These are phyloP conservation scores for Eueides isabella DNA, from an alignment of 1,140 invertebrate genomes.

Conservation along the genomic window DNA sequence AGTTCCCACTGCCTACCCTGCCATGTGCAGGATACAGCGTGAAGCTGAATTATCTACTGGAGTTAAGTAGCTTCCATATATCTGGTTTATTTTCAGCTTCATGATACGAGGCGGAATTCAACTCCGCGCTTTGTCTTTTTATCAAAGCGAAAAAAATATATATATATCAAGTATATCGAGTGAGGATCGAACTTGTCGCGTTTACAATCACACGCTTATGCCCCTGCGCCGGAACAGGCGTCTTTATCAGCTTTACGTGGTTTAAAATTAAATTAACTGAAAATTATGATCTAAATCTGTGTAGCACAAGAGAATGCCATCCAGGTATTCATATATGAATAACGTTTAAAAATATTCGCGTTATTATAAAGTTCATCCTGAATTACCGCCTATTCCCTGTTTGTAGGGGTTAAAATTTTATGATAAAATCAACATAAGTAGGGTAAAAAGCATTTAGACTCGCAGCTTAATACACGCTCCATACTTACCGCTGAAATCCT, in stretches of 20 bases:
- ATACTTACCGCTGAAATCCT: slow-evolving; percentile 24
- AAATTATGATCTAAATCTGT: background rate
- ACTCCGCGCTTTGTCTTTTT: too few species aligned
- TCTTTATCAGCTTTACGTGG: too few species aligned
- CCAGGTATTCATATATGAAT: background rate
- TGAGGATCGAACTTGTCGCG: too few species aligned
- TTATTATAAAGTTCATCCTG: slow-evolving; percentile 5
- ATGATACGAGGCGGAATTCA: too few species aligned
- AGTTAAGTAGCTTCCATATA: background rate
- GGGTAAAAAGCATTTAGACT: slow-evolving; percentile 23
- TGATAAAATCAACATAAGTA: slow-evolving; percentile 21
- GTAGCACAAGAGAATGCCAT: background rate
- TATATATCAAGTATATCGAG: too few species aligned
- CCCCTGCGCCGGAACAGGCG: too few species aligned
- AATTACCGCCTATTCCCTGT: slow-evolving; percentile 9
- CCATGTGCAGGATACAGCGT: too few species aligned
- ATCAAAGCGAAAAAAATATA: too few species aligned
- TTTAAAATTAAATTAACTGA: background rate
- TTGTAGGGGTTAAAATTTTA: slow-evolving; percentile 17
- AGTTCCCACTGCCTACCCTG: too few species aligned
- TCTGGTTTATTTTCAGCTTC: too few species aligned
- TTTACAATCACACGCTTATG: too few species aligned
- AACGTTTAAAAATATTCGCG: background rate
- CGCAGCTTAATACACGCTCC: slow-evolving; percentile 22
- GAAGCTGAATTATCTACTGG: too few species aligned